Conservation (phyloP, 1,140 invertebrate genomes). For the Orchestia grillus region DNA sequence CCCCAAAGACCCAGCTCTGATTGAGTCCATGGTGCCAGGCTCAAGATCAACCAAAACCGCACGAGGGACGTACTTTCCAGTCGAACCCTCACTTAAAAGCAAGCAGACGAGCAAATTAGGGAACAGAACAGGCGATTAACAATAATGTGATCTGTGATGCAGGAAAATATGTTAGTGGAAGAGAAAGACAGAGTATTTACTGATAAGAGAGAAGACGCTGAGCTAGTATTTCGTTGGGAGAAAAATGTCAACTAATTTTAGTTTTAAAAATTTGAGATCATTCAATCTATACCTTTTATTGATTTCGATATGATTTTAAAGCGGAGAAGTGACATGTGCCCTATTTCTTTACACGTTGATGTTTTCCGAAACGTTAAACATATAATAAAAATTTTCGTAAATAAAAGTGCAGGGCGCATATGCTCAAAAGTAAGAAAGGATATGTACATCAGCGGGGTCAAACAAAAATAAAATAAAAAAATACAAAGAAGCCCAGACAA, state of each 20-base stretch:
- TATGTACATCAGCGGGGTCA: not conserved
- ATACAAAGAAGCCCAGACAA: not conserved
- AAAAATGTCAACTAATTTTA: not conserved
- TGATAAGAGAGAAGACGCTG: not conserved
- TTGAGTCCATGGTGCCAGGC: constrained; percentile 79
- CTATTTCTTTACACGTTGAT: not conserved
- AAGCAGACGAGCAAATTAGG: constrained; percentile 23
- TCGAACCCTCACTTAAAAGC: constrained; percentile 19
- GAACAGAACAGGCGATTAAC: not conserved
- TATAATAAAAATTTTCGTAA: not conserved
- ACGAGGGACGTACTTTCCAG: constrained; percentile 72
- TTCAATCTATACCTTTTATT: not conserved
- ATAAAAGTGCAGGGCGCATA: not conserved
- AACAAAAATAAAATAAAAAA: not conserved
- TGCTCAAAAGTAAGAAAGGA: not conserved
- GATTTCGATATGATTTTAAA: not conserved
- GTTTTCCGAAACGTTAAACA: not conserved
- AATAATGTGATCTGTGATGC: not conserved
- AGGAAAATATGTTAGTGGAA: not conserved
- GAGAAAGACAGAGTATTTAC: not conserved
- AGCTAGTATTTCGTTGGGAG: not conserved
- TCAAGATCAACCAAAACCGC: constrained; percentile 91
- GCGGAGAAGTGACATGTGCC: not conserved
- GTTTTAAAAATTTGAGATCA: not conserved
- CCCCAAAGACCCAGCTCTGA: constrained; percentile 76